Evolutionary conservation across 2,113 vertebrate species (phyloP), one percentile per base, ranked within the genome.

Genomic region (Sciurus niger): DNA sequence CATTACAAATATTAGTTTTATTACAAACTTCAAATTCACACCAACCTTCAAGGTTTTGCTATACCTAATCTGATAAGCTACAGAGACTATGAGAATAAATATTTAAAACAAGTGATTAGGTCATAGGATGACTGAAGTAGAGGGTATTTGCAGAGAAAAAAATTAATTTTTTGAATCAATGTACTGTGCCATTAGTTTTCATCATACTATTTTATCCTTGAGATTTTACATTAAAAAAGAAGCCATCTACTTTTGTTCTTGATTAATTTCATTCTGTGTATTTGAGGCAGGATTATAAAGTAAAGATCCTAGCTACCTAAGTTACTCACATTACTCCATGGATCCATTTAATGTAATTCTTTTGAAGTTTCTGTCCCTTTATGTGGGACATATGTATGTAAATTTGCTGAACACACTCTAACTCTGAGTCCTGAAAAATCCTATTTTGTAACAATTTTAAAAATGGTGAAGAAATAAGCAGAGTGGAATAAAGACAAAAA

Each of bases 11-110:
- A 51, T 84, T 76, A 51, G 14, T 51, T 46, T 72, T 94, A 77
- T 67, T 90, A 70, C 7, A 95, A 89, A 89, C 30, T 12, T 86
- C 37, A 93, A 60, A 87, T 91, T 96, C 37, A 84, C 34, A 77
- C 24, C 63, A 40, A 11, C 34, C 20, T 73, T 85, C 34, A 93
- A 93, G n/a, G 48, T 82, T 86, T 85, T 84, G 60, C 24, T 90
- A 72, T 17, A 14, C 14, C 12, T 72, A 92, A 80, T 80, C 40
- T 86, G 84, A 79, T 51, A 95, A 87, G 28, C 8, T 84, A 40
- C 53, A 18, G 1, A 51, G 28, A 83, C 32, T 24, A 5, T 17
- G 28, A n/a, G 12, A 55, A 90, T n/a, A 94, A 68, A 30, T 77
- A 28, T 46, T 63, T n/a, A 40, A 68, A 53, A 51, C 37, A 85